Percentiles rank a stretch among this genome's conserved stretches.
phyloP scores from a whole-genome alignment of 1,140 invertebrate genomes.

The Sitobion miscanthi region DNA sequence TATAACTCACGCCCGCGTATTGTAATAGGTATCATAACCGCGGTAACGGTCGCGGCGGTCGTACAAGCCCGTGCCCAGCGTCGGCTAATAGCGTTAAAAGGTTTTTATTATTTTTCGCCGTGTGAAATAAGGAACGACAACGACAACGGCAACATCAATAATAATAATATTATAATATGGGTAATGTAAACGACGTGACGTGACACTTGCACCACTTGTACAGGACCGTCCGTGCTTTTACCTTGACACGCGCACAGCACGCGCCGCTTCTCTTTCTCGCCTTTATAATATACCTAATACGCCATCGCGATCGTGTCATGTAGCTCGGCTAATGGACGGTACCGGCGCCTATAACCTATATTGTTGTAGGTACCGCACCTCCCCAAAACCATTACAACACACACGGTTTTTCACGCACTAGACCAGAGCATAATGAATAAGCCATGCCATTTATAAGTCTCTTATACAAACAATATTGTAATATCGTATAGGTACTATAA shows the following conservation, averaged over 20 bases:
- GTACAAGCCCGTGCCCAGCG: conserved; percentile 48
- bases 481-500: neutral
- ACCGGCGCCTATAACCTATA: neutral
- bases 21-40: neutral
- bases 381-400: neutral
- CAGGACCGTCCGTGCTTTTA: neutral
- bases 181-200: conserved; percentile 25
- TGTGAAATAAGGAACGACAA: neutral
- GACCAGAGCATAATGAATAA: neutral
- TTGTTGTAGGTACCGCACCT: neutral
- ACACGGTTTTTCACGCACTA: neutral
- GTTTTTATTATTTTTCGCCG: conserved; percentile 3
- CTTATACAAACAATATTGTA: neutral
- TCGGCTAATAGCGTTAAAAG: conserved; percentile 53
- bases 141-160: too few relatives aligned
- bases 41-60: neutral
- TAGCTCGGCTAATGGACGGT: conserved; percentile 19
- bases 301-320: neutral
- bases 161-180: neutral
- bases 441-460: neutral
- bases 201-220: conserved; percentile 55
- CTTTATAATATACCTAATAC: neutral
- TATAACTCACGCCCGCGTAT: neutral
- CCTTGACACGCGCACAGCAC: conserved; percentile 52
- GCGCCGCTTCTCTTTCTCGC: neutral